Evolutionary conservation across 2,797 vertebrate genomes (phyloP).

Genomic region (Xenopus petersii): DNA sequence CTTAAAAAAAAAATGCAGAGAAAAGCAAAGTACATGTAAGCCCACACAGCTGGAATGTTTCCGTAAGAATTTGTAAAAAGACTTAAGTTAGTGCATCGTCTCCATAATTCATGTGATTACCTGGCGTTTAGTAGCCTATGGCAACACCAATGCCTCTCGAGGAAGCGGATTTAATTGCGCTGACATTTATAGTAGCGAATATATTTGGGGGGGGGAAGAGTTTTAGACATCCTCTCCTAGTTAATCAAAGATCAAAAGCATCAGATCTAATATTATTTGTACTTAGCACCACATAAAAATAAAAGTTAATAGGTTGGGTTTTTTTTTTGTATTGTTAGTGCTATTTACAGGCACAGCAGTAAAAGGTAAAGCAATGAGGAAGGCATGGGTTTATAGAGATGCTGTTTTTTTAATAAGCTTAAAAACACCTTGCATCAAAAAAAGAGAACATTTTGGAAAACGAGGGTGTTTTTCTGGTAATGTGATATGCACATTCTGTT

Average conservation of each 20-base stretch:
- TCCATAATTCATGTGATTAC: conserved; percentile 51
- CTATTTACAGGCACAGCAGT: conserved; percentile 5
- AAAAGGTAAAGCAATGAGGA: neutral
- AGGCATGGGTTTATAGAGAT: neutral
- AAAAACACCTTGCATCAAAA: neutral
- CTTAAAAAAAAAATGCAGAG: conserved; percentile 18
- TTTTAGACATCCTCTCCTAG: conserved; percentile 26
- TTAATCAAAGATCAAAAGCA: conserved; percentile 53
- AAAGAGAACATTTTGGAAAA: neutral
- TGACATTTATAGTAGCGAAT: conserved; percentile 43
- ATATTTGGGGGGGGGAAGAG: conserved; percentile 50
- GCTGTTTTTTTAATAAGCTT: neutral
- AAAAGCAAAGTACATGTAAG: conserved; percentile 46
- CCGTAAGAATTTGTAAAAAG: conserved; percentile 7
- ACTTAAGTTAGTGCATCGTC: conserved; percentile 28
- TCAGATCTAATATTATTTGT: conserved; percentile 36
- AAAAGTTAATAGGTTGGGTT: conserved; percentile 28
- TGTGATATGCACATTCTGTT: too few relatives aligned
- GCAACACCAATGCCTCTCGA: conserved; percentile 52
- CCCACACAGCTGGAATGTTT: conserved; percentile 54
- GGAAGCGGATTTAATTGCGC: conserved; percentile 51
- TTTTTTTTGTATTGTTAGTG: neutral
- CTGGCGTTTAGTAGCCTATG: conserved; percentile 52
- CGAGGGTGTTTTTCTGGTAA: too few relatives aligned
- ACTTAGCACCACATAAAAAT: conserved; percentile 35